A percentile compares a stretch with the other conserved stretches of the same genome.
These are phyloP conservation scores for Myopa testacea DNA, from an alignment of 2,888 invertebrate genomes.

Conservation along the genomic window DNA sequence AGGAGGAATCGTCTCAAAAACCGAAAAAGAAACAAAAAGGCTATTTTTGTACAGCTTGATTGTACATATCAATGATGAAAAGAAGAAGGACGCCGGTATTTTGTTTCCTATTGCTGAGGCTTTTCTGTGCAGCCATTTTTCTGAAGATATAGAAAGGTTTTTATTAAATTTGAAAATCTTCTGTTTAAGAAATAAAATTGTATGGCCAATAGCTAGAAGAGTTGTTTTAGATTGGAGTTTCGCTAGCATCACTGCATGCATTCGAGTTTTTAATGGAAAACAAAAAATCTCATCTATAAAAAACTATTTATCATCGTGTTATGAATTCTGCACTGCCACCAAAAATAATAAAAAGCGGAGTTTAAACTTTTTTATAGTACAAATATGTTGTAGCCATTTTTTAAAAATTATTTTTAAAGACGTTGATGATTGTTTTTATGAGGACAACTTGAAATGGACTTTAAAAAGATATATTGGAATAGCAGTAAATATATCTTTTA, in stretches of 20 bases:
- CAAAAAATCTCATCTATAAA: background rate
- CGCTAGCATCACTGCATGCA: slow-evolving; percentile 20
- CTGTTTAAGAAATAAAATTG: background rate
- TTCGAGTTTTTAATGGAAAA: slow-evolving; percentile 14
- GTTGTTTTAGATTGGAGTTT: slow-evolving; percentile 24
- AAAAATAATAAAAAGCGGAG: background rate
- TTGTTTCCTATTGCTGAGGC: slow-evolving; percentile 12
- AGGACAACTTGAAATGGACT: background rate
- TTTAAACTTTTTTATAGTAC: slow-evolving; percentile 16
- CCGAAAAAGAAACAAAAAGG: background rate
- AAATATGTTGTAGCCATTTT: slow-evolving; percentile 20
- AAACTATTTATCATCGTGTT: slow-evolving; percentile 5
- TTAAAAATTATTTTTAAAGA: slow-evolving; percentile 21
- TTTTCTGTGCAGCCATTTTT: slow-evolving; percentile 16
- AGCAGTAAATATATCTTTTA: slow-evolving; percentile 5
- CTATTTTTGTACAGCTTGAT: slow-evolving; percentile 4
- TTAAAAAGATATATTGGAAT: slow-evolving; percentile 1
- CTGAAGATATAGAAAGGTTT: slow-evolving; percentile 16
- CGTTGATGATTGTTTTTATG: background rate
- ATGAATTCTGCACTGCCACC: background rate
- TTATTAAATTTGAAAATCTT: background rate
- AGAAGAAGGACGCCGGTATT: background rate
- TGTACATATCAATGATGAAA: background rate
- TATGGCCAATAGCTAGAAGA: slow-evolving; percentile 13
- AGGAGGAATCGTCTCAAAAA: background rate